phyloP scores from a whole-genome alignment of 2,888 invertebrate species.

The Spisula subtruncata region DNA sequence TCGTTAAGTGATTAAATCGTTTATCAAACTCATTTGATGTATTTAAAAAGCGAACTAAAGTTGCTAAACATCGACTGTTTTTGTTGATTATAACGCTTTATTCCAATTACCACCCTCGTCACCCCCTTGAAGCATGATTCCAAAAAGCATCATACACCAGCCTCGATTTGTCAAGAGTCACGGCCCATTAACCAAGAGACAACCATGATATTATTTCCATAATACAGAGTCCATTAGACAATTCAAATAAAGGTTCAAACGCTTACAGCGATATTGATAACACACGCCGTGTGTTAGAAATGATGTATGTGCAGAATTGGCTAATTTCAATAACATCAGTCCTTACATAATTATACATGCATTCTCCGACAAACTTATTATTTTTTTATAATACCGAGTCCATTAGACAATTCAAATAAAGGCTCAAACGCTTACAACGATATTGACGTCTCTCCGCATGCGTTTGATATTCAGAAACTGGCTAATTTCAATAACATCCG shows the following conservation, averaged over 20 bases:
- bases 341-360: not conserved
- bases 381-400: too few relatives aligned
- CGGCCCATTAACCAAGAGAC: too few relatives aligned
- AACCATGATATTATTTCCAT: too few relatives aligned
- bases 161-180: not conserved
- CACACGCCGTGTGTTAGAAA: not conserved
- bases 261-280: not conserved
- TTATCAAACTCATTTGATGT: constrained; percentile 14
- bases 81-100: not conserved
- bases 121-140: not conserved
- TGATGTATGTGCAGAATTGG: not conserved
- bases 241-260: not conserved
- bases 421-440: not conserved
- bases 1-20: constrained; percentile 10
- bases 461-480: not conserved
- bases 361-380: too few relatives aligned
- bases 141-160: not conserved
- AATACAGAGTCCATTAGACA: not conserved
- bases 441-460: not conserved
- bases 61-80: not conserved
- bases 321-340: not conserved
- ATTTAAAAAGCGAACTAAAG: not conserved
- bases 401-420: not conserved
- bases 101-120: not conserved
- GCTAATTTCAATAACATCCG: not conserved